Percentiles rank a stretch among this genome's conserved stretches.
phyloP scores from a whole-genome alignment of 2,113 vertebrate species.

The Boleophthalmus pectinirostris region DNA sequence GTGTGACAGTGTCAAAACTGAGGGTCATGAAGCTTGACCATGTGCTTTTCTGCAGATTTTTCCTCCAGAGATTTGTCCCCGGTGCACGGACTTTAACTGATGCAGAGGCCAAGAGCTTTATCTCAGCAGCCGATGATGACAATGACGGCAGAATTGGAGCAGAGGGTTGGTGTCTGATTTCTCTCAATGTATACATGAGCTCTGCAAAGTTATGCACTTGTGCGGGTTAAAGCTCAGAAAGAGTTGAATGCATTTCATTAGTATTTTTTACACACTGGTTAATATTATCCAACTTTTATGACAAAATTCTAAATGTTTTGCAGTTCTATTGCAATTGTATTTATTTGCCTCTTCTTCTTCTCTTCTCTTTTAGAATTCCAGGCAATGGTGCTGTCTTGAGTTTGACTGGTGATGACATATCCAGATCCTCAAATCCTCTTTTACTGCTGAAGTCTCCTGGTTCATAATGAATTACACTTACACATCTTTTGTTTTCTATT shows the following conservation, averaged over 20 bases:
- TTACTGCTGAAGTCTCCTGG: conserved; percentile 23
- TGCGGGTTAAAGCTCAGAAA: conserved; percentile 14
- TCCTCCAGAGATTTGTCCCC: conserved; percentile 88
- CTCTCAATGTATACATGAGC: conserved; percentile 11
- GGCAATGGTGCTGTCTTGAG: conserved; percentile 90
- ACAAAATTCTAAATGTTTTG: neutral
- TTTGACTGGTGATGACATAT: neutral
- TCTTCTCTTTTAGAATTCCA: conserved; percentile 84
- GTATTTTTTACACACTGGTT: neutral
- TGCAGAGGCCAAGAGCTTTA: conserved; percentile 86
- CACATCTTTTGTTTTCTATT: conserved; percentile 40
- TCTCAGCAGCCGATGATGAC: conserved; percentile 88
- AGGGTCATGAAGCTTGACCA: neutral
- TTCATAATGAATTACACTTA: conserved; percentile 12
- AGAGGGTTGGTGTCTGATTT: conserved; percentile 81
- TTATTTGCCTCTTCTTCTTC: neutral
- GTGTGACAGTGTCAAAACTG: conserved; percentile 17
- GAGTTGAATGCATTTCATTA: neutral
- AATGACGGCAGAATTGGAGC: conserved; percentile 92
- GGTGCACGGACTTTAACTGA: conserved; percentile 85
- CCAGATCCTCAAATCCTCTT: conserved; percentile 16
- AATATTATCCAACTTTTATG: neutral
- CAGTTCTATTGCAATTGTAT: neutral
- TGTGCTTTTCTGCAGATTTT: conserved; percentile 78
- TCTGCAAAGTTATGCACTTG: conserved; percentile 8